phyloP scores from a whole-genome alignment of 37 sponge, comb jelly and placozoan genomes.

The Spongia lamella region DNA sequence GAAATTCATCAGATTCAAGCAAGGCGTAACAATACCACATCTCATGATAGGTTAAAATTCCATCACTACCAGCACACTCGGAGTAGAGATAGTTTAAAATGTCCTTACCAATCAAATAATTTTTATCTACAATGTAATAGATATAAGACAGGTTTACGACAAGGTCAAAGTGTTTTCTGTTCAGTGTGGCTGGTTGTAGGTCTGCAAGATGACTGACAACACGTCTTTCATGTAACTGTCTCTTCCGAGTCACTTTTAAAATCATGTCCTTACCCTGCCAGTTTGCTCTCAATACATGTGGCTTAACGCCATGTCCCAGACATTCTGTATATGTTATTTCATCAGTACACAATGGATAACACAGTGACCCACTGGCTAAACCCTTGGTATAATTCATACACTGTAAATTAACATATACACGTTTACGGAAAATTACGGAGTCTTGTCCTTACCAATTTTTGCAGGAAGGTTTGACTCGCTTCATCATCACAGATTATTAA shows the following conservation, averaged over 20 bases:
- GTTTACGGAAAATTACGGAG: neutral
- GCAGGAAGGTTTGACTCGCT: conserved; percentile 1
- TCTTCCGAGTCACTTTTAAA: conserved; percentile 29
- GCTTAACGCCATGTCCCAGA: conserved; percentile 63
- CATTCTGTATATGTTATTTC: conserved; percentile 39
- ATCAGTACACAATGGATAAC: conserved; percentile 47
- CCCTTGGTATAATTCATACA: conserved; percentile 53
- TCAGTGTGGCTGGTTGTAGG: no score
- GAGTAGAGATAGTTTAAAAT: conserved; percentile 19
- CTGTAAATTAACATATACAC: conserved; percentile 13
- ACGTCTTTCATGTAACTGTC: neutral
- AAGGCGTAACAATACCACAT: conserved; percentile 42
- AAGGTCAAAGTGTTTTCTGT: neutral
- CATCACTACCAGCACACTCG: conserved; percentile 61
- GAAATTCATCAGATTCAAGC: conserved; percentile 49
- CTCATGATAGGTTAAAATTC: conserved; percentile 37
- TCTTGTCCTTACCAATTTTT: conserved; percentile 7
- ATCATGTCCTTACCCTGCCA: conserved; percentile 44
- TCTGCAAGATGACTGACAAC: neutral
- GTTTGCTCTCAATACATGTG: conserved; percentile 42
- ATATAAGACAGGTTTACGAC: neutral
- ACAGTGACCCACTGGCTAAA: conserved; percentile 50
- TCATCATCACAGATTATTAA: conserved; percentile 2
- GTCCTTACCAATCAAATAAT: neutral
- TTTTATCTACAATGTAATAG: neutral